Base-by-base conservation (phyloP, 2,888 invertebrate species). In the Phragmatobia fuliginosa region DNA sequence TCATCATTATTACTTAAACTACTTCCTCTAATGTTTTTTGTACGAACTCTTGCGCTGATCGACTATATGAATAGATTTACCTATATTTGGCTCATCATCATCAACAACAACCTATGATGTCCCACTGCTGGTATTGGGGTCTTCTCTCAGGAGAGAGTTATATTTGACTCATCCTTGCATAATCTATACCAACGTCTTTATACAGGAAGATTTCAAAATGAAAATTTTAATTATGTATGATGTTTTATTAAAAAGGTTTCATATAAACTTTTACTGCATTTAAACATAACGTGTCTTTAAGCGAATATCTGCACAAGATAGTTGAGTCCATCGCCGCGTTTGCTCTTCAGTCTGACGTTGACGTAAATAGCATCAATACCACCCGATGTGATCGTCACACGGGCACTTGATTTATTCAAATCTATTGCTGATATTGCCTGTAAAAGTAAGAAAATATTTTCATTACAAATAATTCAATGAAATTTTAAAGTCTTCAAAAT, bases 291-390 rank as follows among this genome's bases (percentile, higher is more conserved):
- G 38, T n/a, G 2, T n/a, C 21, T 36, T n/a, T 28, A 65, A 36
- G 28, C 56, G 10, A 38, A 65, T 56, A 65, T 56, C 25, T 65
- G 65, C 65, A 65, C 65, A 18, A 56, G 28, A 52, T 65, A 65
- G 21, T 65, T 56, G 18, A 65, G 72, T 66, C 72, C 70, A 65
- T 33, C n/a, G 36, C 31, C 41, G n/a, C 60, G 56, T 2, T 58
- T 32, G 28, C 65, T 65, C 36, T 52, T 38, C 25, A 65, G 18
- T 18, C 25, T 56, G 4, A 65, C 49, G 16, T 65, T 65, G 11
- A 36, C 21, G 52, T 38, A 56, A 25, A 36, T 25, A 11, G 18
- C 36, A 28, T 33, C 65, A 25, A 65, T n/a, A 28, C 65, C 65
- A 5, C 65, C 65, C 5, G 65, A 49, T 21, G 65, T 56, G 2